Evolutionary conservation across 2,797 vertebrate species (phyloP), one percentile per base, ranked within the genome.

Genomic region (Manis pentadactyla): DNA sequence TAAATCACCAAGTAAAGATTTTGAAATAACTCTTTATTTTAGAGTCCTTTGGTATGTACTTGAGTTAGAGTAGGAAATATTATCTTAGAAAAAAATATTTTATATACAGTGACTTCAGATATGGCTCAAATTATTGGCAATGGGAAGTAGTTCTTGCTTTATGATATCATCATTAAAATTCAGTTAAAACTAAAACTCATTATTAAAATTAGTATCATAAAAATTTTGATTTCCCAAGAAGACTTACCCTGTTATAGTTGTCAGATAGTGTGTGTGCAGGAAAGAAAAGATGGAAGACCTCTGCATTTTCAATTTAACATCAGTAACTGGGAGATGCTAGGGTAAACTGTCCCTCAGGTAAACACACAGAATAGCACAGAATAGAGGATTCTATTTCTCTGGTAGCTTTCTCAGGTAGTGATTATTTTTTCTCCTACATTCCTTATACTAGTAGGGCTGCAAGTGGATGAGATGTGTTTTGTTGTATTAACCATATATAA

Each of bases 131-230:
- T 42, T 49, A 82, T 85, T 77, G 25, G 53, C 66, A 51, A 5
- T 77, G 59, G 34, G 51, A 96, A 89, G 7, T 78, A 51, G 23
- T 55, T 37, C 21, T 93, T 95, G 61, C 46, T 87, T 82, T 69
- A 64, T 94, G 34, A 78, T 8, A 7, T 74, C 21, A 15, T 82
- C 73, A 85, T 96, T 96, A 94, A 94, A 90, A 93, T 83, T 69
- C 2, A 69, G 46, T 46, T 46, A 69, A 69, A 69, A 69, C 39
- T 69, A 34, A 69, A 46, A 69, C 34, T 96, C 94, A 93, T 93
- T 87, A 93, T 86, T 94, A 53, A 95, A 46, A 15, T 82, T 13
- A 93, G 21, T n/a, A 82, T 88, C 25, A 84, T 91, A 89, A 95
- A 92, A 93, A 78, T 81, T 59, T 88, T 74, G 15, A 69, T 84